Conservation (phyloP, 2,888 invertebrate species). For the Oscheius sp. region DNA sequence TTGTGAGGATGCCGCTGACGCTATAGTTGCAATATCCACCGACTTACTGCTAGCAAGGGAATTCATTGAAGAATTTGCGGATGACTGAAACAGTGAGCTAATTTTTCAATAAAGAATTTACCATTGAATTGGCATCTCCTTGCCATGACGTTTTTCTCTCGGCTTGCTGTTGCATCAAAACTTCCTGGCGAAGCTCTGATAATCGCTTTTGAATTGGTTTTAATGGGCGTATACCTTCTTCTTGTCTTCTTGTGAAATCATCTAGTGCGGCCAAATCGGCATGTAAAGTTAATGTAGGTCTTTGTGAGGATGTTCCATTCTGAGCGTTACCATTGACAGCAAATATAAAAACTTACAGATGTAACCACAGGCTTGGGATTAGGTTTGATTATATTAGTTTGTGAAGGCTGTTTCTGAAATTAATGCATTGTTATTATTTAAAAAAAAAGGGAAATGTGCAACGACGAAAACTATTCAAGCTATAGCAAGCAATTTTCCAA, state of each 20-base stretch:
- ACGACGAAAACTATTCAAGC: neutral
- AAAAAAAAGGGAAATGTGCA: neutral
- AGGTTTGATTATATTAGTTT: neutral
- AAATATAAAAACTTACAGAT: neutral
- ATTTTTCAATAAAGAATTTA: neutral
- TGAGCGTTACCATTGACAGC: neutral
- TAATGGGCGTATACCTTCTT: slow-evolving; percentile 24
- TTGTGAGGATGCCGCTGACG: neutral
- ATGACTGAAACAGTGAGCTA: neutral
- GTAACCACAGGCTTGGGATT: neutral
- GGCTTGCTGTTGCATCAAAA: slow-evolving; percentile 32
- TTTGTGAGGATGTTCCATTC: too few species aligned
- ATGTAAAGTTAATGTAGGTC: neutral
- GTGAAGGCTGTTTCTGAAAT: neutral
- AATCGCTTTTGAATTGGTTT: slow-evolving; percentile 5
- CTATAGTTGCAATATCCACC: slow-evolving; percentile 28
- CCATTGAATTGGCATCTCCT: slow-evolving; percentile 11
- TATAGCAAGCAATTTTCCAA: neutral
- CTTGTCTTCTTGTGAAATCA: slow-evolving; percentile 31
- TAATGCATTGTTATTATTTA: neutral
- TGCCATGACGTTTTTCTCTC: slow-evolving; percentile 39
- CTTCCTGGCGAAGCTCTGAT: slow-evolving; percentile 35
- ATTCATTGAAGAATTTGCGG: slow-evolving; percentile 17
- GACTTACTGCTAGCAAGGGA: slow-evolving; percentile 38
- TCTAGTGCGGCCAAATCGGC: slow-evolving; percentile 18